Percentiles rank a stretch among this genome's conserved stretches.
Conservation (phyloP, 2,888 invertebrate species). For the Nymphalis c-album region DNA sequence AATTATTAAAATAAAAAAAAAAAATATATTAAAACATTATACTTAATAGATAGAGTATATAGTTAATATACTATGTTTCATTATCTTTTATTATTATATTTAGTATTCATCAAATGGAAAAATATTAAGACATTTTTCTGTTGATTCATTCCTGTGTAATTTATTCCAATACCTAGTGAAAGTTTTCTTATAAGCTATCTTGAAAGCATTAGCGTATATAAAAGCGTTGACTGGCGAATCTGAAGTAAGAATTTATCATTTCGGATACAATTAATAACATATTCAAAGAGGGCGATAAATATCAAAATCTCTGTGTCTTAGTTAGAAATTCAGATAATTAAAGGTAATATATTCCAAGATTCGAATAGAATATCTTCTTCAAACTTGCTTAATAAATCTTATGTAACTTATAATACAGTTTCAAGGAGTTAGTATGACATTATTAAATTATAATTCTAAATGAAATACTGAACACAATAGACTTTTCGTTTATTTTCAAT, state of each 20-base stretch:
- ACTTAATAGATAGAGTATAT: no score
- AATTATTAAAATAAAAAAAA: no score
- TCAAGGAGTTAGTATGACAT: neutral
- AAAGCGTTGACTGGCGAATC: neutral
- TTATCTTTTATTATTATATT: no score
- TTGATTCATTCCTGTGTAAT: conserved; percentile 3
- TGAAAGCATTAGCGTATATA: neutral
- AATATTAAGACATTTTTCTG: neutral
- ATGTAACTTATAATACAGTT: neutral
- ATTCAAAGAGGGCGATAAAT: conserved; percentile 10
- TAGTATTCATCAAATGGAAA: neutral
- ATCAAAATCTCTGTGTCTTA: conserved; percentile 14
- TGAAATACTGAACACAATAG: neutral
- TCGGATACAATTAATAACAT: conserved; percentile 3
- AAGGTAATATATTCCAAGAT: conserved; percentile 15
- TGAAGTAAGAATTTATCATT: neutral
- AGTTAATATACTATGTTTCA: no score
- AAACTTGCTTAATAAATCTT: conserved; percentile 3
- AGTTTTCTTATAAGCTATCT: neutral
- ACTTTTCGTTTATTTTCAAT: no score
- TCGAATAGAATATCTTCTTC: conserved; percentile 2
- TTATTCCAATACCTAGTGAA: neutral
- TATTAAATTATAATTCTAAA: neutral
- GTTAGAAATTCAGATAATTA: conserved; percentile 16
- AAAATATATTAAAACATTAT: no score